Percentiles rank a stretch among this genome's conserved stretches.
These are phyloP conservation scores for Aegotheles bennettii DNA, from an alignment of 2,113 vertebrate species.

Conservation along the genomic window DNA sequence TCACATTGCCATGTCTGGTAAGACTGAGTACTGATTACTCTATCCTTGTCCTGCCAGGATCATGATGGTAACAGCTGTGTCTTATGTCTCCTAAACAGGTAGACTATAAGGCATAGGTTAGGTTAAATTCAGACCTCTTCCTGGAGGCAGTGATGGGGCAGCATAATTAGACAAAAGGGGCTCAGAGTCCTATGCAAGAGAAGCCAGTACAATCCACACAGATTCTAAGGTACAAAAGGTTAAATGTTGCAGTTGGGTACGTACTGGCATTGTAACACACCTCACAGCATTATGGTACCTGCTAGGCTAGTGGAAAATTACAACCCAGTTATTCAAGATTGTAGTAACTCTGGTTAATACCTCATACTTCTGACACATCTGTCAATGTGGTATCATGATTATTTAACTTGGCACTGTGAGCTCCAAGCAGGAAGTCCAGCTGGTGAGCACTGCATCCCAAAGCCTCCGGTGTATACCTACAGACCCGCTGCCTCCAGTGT, in stretches of 20 bases:
- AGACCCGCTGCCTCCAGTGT: rapidly evolving
- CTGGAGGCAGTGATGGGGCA: neutral
- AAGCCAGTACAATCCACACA: neutral
- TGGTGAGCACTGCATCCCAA: neutral
- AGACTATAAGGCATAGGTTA: neutral
- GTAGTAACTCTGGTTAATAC: neutral
- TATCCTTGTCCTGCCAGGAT: neutral
- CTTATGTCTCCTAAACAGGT: neutral
- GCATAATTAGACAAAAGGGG: neutral
- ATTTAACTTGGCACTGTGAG: slow-evolving; percentile 10
- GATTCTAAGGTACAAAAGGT: neutral
- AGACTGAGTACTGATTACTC: neutral
- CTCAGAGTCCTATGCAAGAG: neutral
- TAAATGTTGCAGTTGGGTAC: neutral
- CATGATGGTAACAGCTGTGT: neutral
- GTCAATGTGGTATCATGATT: neutral
- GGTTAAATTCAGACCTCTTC: neutral
- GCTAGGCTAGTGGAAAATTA: neutral
- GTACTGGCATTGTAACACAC: neutral
- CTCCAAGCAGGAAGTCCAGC: neutral
- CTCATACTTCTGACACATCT: neutral
- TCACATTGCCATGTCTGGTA: neutral
- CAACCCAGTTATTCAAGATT: neutral
- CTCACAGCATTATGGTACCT: rapidly evolving
- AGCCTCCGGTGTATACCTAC: rapidly evolving